Evolutionary conservation across 1,140 invertebrate genomes (phyloP).

Genomic region (Phenacoccus solenopsis): DNA sequence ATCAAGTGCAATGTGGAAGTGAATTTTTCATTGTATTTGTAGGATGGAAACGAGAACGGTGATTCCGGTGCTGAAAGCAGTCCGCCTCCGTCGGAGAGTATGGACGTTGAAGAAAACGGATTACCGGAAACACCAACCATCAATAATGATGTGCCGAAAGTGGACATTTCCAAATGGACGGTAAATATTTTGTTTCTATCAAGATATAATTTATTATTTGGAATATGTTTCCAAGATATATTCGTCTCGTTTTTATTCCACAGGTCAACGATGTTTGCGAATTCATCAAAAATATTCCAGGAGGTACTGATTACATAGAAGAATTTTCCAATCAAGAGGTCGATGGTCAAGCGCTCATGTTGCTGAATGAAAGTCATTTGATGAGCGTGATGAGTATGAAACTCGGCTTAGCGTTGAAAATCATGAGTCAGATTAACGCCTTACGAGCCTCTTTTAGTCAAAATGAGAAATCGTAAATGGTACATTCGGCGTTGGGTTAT

Average conservation of each 20-base stretch:
- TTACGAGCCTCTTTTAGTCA: conserved; percentile 37
- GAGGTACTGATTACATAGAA: conserved; percentile 84
- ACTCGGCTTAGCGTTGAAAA: conserved; percentile 86
- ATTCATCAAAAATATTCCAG: conserved; percentile 40
- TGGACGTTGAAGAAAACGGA: conserved; percentile 26
- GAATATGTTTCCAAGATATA: no score
- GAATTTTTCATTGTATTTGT: background rate
- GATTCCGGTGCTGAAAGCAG: conserved; percentile 34
- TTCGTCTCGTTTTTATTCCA: background rate
- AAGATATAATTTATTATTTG: conserved; percentile 27
- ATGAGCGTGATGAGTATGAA: conserved; percentile 92
- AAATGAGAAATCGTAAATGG: conserved; percentile 9
- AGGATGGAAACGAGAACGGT: background rate
- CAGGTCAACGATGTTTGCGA: conserved; percentile 31
- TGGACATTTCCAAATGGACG: conserved; percentile 63
- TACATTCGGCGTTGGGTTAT: no score
- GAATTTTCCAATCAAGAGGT: conserved; percentile 93
- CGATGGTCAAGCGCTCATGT: conserved; percentile 82
- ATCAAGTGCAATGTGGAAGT: background rate
- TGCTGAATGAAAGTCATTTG: conserved; percentile 89
- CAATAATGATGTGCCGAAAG: conserved; percentile 37
- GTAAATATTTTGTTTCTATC: conserved; percentile 38
- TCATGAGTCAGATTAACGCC: conserved; percentile 72
- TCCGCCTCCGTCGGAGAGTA: conserved; percentile 30
- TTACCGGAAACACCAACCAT: conserved; percentile 27